These are phyloP conservation scores for Polyommatus icarus DNA, from an alignment of 2,888 invertebrate species.

Conservation along the genomic window DNA sequence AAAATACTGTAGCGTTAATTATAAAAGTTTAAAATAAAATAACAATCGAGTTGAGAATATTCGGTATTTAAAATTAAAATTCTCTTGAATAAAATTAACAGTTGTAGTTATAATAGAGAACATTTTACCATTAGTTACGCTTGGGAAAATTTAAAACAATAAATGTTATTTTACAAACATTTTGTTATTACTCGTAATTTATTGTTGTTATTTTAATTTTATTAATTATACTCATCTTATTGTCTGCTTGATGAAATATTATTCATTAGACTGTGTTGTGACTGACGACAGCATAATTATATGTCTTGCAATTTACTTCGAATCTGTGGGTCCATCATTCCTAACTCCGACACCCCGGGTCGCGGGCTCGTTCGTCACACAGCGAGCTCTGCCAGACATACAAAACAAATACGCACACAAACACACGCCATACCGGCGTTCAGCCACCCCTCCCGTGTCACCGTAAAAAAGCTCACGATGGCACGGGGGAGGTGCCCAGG, in stretches of 20 bases:
- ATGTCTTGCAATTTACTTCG: too few species aligned
- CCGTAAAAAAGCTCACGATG: too few species aligned
- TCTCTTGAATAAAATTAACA: slow-evolving; percentile 19
- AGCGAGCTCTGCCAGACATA: too few species aligned
- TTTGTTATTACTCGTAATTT: slow-evolving; percentile 7
- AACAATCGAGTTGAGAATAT: slow-evolving; percentile 9
- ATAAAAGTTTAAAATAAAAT: neutral
- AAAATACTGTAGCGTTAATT: slow-evolving; percentile 23
- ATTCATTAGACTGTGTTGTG: neutral
- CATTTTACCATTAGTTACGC: slow-evolving; percentile 2
- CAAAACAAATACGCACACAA: too few species aligned
- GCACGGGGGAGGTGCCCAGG: too few species aligned
- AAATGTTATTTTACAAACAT: slow-evolving; percentile 4
- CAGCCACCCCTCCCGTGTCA: too few species aligned
- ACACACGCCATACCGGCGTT: too few species aligned
- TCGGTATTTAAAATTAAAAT: neutral
- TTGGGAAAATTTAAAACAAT: slow-evolving; percentile 13
- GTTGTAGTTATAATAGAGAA: slow-evolving; percentile 12
- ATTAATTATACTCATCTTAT: neutral
- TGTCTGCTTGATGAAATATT: neutral
- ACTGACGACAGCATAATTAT: too few species aligned
- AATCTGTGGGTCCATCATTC: too few species aligned
- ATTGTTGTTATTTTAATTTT: slow-evolving; percentile 12
- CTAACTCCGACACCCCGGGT: too few species aligned
- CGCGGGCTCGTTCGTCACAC: too few species aligned